These are phyloP conservation scores for Philereme vetulata DNA, from an alignment of 2,888 invertebrate species.

Conservation along the genomic window DNA sequence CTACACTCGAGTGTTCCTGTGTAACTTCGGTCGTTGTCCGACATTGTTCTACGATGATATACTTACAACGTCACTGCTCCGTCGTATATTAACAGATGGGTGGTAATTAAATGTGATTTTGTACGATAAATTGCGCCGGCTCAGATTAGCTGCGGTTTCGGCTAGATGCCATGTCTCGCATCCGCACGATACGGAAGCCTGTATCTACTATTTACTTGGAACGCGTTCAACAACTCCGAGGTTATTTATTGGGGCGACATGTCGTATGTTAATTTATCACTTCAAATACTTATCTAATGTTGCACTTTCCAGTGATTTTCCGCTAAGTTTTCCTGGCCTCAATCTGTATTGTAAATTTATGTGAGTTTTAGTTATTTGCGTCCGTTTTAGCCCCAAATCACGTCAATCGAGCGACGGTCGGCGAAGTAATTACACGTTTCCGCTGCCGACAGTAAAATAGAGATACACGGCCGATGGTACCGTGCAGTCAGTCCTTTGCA, in stretches of 20 bases:
- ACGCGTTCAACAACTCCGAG: conserved; percentile 68
- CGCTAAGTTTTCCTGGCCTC: conserved; percentile 40
- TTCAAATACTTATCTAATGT: conserved; percentile 39
- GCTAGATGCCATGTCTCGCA: conserved; percentile 56
- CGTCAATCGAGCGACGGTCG: conserved; percentile 46
- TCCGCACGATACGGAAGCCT: conserved; percentile 67
- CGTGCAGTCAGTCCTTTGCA: conserved; percentile 39
- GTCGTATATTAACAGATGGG: conserved; percentile 25
- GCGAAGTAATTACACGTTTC: conserved; percentile 63
- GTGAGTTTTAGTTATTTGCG: conserved; percentile 34
- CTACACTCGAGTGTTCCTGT: conserved; percentile 68
- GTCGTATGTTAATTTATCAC: conserved; percentile 60
- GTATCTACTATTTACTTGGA: conserved; percentile 65
- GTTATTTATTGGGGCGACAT: conserved; percentile 60
- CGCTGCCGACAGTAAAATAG: conserved; percentile 62
- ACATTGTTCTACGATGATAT: conserved; percentile 43
- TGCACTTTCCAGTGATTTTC: conserved; percentile 46
- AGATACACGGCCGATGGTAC: conserved; percentile 57
- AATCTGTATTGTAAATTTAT: conserved; percentile 28
- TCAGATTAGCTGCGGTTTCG: conserved; percentile 52
- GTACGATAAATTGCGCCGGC: conserved; percentile 26
- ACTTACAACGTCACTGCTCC: conserved; percentile 20
- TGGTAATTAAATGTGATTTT: conserved; percentile 33
- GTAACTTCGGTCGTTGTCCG: conserved; percentile 51
- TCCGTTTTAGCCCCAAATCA: conserved; percentile 52